Base-by-base conservation (phyloP, 92 coral and sea anemone genomes). In the Porites cylindrica region DNA sequence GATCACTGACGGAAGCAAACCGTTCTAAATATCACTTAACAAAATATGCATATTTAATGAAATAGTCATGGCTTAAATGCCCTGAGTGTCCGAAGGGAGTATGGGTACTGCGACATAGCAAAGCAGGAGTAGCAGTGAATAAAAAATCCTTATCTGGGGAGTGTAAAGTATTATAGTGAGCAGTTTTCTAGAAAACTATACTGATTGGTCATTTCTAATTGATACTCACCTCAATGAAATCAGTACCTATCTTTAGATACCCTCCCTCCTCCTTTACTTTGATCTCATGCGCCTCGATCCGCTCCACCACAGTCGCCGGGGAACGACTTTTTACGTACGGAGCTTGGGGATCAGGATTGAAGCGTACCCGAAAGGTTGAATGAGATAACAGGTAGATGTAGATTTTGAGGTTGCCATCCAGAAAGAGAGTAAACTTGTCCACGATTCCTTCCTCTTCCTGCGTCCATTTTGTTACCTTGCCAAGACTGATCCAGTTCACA, bases 271-370 rank as follows among this genome's bases (percentile, higher is more conserved):
- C 94, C 58, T 81, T 65, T 12, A 89, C 92, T 50, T 75, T 77
- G 29, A 93, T 71, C 18, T 93, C 87, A 11, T 72, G 73, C 10
- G 92, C 94, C 73, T 93, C 96, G 78, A 93, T 93, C 51, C 96
- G 94, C 72, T 93, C 96, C 43, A 84, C 90, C 76, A 84, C 89
- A 21, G 96, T 93, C 13, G 96, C 96, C 6, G 96, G 96, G n/a
- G 96, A 93, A 53, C 94, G 94, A 76, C 66, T 91, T 53, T 88
- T 85, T 1, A 91, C 94, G 66, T 93, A 93, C 26, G 94, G 91
- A 17, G 94, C 94, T 24, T 76, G 54, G 4, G 79, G 88, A 77
- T 93, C 92, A 16, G 96, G 96, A 47, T 93, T 93, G 82, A 93
- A 93, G 60, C 96, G 96, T 43, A 93, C 96, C 11, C 96, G 78